Conservation (phyloP, 2,113 vertebrate genomes). For the Electrona antarctica region DNA sequence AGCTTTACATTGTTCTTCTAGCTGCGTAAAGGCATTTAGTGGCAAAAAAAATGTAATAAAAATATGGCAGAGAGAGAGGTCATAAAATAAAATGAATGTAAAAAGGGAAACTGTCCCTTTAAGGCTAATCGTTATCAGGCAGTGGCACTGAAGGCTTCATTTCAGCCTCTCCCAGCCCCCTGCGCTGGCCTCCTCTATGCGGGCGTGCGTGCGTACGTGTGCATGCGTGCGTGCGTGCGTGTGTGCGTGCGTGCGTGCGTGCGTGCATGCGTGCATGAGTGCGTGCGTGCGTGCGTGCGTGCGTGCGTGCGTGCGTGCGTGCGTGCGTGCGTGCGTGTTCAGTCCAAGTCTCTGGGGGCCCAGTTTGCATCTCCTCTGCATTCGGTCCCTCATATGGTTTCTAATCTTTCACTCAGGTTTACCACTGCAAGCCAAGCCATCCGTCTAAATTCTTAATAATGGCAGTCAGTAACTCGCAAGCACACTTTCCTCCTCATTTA, state of each 20-base stretch:
- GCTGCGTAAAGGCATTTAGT: too few relatives aligned
- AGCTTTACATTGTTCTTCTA: too few relatives aligned
- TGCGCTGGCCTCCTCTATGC: background rate
- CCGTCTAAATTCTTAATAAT: constrained; percentile 93
- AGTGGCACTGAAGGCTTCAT: constrained; percentile 3
- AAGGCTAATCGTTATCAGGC: constrained; percentile 1
- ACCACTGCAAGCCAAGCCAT: constrained; percentile 85
- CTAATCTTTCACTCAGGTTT: constrained; percentile 88
- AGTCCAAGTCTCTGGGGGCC: constrained; percentile 22
- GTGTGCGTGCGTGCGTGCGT: constrained; percentile 44
- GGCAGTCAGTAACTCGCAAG: constrained; percentile 92
- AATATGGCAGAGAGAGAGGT: too few relatives aligned
- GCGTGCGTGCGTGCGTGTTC: constrained; percentile 47
- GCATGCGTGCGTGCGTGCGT: constrained; percentile 37
- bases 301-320: constrained; percentile 37
- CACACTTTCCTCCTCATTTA: constrained; percentile 87
- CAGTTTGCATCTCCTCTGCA: constrained; percentile 86
- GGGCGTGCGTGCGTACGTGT: constrained; percentile 42
- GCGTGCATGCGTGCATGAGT: too few relatives aligned
- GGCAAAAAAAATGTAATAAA: too few relatives aligned
- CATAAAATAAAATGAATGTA: too few relatives aligned
- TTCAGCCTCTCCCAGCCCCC: background rate
- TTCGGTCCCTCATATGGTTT: constrained; percentile 87
- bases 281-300: constrained; percentile 37
- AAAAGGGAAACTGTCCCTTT: constrained; percentile 12